Evolutionary conservation across 2,888 invertebrate genomes (phyloP).

Genomic region (Lithodes maja): DNA sequence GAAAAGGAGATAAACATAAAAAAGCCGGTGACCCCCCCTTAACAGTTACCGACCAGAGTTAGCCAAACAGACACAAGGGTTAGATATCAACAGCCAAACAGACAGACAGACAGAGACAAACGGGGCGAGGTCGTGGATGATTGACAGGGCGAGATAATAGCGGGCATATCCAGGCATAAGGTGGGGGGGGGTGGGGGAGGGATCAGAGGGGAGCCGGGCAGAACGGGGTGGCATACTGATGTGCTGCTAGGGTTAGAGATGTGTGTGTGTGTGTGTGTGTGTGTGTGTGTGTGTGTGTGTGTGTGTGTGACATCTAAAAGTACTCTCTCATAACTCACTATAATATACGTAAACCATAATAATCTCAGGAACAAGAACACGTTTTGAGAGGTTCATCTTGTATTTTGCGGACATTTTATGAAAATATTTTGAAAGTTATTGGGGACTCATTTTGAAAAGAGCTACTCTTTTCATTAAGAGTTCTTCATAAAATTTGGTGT

Average conservation of each 20-base stretch:
- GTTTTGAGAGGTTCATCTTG: too few relatives aligned
- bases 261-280: slow-evolving; percentile 35
- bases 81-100: slow-evolving; percentile 6
- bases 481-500: too few relatives aligned
- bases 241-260: slow-evolving; percentile 18
- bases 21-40: neutral
- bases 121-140: slow-evolving; percentile 17
- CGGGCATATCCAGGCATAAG: slow-evolving; percentile 50
- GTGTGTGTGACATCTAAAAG: slow-evolving; percentile 5
- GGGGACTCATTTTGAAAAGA: too few relatives aligned
- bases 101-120: slow-evolving; percentile 28
- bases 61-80: neutral
- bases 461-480: too few relatives aligned
- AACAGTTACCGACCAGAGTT: neutral
- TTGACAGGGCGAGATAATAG: slow-evolving; percentile 47
- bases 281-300: slow-evolving; percentile 37
- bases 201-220: slow-evolving; percentile 19
- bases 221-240: slow-evolving; percentile 30
- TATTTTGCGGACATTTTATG: too few relatives aligned
- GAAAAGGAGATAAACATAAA: neutral
- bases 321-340: too few relatives aligned
- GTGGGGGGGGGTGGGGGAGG: slow-evolving; percentile 19
- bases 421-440: too few relatives aligned
- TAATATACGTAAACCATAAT: too few relatives aligned
- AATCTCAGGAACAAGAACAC: too few relatives aligned